phyloP scores from a whole-genome alignment of 2,113 vertebrate genomes.

The Puma concolor region DNA sequence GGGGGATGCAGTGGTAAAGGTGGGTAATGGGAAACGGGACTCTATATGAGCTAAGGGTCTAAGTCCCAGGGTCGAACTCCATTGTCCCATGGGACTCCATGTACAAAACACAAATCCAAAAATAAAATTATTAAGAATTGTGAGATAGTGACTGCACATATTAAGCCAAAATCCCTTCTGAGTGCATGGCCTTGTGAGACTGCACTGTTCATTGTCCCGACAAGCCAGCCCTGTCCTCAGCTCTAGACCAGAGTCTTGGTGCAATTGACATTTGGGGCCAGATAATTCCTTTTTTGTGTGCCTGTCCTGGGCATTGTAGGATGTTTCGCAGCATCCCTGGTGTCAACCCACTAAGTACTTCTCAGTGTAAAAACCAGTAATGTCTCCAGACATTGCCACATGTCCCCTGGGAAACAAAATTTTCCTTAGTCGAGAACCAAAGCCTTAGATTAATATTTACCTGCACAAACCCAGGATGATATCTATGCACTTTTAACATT shows the following conservation, averaged over 20 bases:
- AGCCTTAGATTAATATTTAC: neutral
- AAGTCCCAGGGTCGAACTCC: neutral
- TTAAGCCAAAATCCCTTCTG: neutral
- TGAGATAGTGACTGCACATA: neutral
- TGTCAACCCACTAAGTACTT: neutral
- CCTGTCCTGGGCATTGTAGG: neutral
- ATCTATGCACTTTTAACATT: neutral
- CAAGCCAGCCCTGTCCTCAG: neutral
- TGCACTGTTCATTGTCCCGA: neutral
- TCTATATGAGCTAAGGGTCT: neutral
- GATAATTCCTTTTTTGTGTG: neutral
- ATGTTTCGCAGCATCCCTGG: neutral
- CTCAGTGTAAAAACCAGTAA: neutral
- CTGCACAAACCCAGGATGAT: neutral
- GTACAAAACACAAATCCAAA: neutral
- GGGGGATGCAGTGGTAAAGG: rapidly evolving
- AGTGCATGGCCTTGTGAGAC: neutral
- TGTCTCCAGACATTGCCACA: neutral
- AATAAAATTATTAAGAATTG: neutral
- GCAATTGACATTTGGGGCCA: neutral
- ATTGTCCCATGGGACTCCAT: neutral
- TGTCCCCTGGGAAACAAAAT: neutral
- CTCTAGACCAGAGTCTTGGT: neutral
- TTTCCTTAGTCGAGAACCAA: neutral
- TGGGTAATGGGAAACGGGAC: no score